A percentile compares a stretch with the other conserved stretches of the same genome.
Evolutionary conservation across 2,888 invertebrate genomes (phyloP).

Genomic region (Drosophila rubida): DNA sequence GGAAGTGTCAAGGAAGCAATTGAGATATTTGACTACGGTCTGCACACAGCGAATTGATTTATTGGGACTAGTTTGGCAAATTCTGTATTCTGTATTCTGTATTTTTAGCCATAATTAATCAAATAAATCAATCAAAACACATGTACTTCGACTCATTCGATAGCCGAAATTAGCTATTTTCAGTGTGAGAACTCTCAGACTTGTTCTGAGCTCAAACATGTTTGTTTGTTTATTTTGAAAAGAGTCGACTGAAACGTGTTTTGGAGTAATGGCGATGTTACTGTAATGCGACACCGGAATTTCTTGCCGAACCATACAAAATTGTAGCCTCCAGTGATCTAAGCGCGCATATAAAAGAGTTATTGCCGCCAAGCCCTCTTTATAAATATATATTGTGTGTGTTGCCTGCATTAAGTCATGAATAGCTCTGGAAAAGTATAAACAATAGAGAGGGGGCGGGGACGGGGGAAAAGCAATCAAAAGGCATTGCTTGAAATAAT

Average conservation of each 20-base stretch:
- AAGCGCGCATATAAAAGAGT: neutral
- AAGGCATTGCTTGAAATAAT: constrained; percentile 63
- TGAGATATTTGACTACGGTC: neutral
- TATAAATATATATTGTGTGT: neutral
- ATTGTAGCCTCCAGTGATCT: neutral
- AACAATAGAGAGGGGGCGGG: neutral
- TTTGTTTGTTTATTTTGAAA: constrained; percentile 7
- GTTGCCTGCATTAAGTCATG: neutral
- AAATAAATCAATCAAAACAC: neutral
- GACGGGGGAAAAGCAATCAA: constrained; percentile 32
- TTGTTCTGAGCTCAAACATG: neutral
- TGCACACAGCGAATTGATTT: neutral
- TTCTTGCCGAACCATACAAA: neutral
- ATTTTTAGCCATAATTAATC: neutral
- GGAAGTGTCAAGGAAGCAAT: constrained; percentile 46
- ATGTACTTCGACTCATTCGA: neutral
- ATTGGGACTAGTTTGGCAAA: neutral
- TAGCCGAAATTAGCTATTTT: neutral
- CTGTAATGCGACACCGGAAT: constrained; percentile 1
- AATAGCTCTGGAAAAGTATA: neutral
- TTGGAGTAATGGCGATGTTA: neutral
- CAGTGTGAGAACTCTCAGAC: neutral
- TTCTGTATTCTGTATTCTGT: constrained; percentile 4
- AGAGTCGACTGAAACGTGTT: constrained; percentile 5
- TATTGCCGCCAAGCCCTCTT: neutral